Percentiles rank a stretch among this genome's conserved stretches.
These are phyloP conservation scores for Meleagris gallopavo DNA, from an alignment of 2,113 vertebrate species.

Conservation along the genomic window DNA sequence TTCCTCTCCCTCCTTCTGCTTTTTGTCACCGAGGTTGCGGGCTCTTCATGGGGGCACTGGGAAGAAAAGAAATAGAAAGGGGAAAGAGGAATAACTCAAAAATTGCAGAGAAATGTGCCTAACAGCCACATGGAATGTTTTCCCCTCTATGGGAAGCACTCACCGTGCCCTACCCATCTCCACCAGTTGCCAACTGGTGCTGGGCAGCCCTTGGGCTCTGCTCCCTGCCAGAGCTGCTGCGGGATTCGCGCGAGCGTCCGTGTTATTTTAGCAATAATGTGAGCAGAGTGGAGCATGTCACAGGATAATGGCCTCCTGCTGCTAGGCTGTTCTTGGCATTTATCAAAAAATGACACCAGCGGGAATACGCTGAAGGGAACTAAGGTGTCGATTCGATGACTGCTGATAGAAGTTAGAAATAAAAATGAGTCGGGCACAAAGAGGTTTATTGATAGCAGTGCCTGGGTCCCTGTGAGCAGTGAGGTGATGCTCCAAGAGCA, in stretches of 20 bases:
- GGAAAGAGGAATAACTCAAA: neutral
- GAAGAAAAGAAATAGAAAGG: neutral
- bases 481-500: neutral
- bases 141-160: accelerated
- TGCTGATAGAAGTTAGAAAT: slow-evolving; percentile 67
- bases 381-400: slow-evolving; percentile 61
- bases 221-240: slow-evolving; percentile 29
- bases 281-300: slow-evolving; percentile 69
- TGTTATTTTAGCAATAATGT: slow-evolving; percentile 72
- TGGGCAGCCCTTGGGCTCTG: neutral
- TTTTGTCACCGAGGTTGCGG: neutral
- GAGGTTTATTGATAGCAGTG: slow-evolving; percentile 45
- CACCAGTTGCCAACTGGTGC: neutral
- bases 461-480: slow-evolving; percentile 18
- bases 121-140: accelerated
- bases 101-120: neutral
- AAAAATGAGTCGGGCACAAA: slow-evolving; percentile 61
- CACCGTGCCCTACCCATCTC: neutral
- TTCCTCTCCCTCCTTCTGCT: neutral
- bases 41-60: neutral
- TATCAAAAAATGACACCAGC: slow-evolving; percentile 71
- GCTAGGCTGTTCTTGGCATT: slow-evolving; percentile 66
- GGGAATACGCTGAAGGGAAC: slow-evolving; percentile 62
- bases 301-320: slow-evolving; percentile 70
- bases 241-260: slow-evolving; percentile 36